Base-by-base conservation (phyloP, 2,888 invertebrate species). In the Chouioia cunea region DNA sequence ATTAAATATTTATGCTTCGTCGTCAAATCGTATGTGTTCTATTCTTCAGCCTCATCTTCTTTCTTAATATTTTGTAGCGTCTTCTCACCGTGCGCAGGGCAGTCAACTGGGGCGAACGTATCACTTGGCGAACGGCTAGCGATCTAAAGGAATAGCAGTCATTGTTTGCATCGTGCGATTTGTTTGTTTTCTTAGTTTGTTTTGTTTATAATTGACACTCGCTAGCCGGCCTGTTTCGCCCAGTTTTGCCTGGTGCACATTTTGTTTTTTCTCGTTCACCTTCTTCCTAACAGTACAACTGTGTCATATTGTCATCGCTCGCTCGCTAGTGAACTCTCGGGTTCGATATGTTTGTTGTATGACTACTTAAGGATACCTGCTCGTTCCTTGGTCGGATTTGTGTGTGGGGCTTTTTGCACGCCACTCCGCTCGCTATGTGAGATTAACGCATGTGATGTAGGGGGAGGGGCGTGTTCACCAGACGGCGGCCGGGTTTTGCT, bases 291-390 rank as follows among this genome's bases (percentile, higher is more conserved):
- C 60, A 16, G 23, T 48, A 46, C 20, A n/a, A 48, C 59, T 12
- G 22, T 14, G 10, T 48, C 44, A 27, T 47, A 4, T 16, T 57
- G 12, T 18, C 52, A 64, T 74, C 74, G 72, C 71, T 76, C 76
- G 72, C 67, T 76, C 77, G 76, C 73, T 75, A 74, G 77, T 77
- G 74, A 75, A 76, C 22, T 47, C 77, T 78, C 79, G 76, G 77
- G 76, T 70, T 79, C 77, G n/a, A 20, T 23, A 56, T 20, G 36
- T 50, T 43, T 23, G 16, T 47, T 85, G 85, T 85, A 85, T 85
- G 70, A 74, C 83, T 74, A 81, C 78, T 82, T 80, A 81, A 80
- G 81, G 83, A 82, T 83, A 82, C 83, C 84, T 81, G 82, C n/a
- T n/a, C 77, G 50, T 36, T 36, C 36, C 36, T 10, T 36, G 36